Evolutionary conservation across 2,888 invertebrate genomes (phyloP), one percentile per base, ranked within the genome.

Genomic region (Thalpophila matura): DNA sequence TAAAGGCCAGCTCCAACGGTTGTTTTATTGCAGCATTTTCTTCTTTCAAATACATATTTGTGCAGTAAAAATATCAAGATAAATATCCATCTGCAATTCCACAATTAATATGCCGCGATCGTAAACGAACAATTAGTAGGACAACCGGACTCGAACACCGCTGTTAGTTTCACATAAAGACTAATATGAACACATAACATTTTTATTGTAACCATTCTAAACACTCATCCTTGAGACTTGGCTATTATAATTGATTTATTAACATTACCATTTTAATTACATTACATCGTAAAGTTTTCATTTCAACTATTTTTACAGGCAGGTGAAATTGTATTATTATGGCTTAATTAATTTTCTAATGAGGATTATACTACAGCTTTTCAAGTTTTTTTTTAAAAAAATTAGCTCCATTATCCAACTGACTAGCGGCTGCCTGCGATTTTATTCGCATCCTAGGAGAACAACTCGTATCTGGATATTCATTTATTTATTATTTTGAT

Each of bases 1-100:
- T 70, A 63, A 76, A 71, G 72, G 4, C 24, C 27, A 33, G 38
- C 20, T 3, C 10, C n/a, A 57, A 76, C 50, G 42, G 56, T 62
- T 40, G 26, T 56, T 71, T 70, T 72, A 57, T 50, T 38, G 14
- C 37, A 42, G 10, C 4, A 22, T 27, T 57, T 50, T 70, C 43
- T 51, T 42, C 46, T 69, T 54, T 50, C 12, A 54, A 26, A 49
- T 46, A 40, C 31, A 50, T 74, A 57, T 54, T 35, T 54, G 38
- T 37, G 49, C 18, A 46, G 35, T 70, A 42, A 61, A 74, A 53
- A 50, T 70, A 49, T 49, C 16, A 60, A 59, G 33, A 22, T 40
- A 45, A 31, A 12, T 37, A 40, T 33, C 37, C 35, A 31, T 45
- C 20, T 45, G 53, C 40, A 74, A 37, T 56, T 49, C 22, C 14